Conservation (phyloP, 2,113 vertebrate genomes). For the Emydocephalus ijimae region DNA sequence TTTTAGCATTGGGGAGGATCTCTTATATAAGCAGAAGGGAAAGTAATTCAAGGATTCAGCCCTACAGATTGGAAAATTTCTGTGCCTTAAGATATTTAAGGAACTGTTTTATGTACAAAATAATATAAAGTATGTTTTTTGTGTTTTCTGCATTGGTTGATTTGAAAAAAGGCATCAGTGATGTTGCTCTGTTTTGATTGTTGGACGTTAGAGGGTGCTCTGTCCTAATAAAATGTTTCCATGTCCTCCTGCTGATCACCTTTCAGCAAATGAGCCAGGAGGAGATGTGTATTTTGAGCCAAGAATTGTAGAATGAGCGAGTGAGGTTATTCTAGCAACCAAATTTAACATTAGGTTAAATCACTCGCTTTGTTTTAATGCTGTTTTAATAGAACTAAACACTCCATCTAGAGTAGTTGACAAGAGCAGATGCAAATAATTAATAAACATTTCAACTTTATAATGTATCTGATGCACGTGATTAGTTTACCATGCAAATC, state of each 20-base stretch:
- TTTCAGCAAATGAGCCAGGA: slow-evolving; percentile 28
- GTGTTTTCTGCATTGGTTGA: not conserved
- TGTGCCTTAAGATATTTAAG: not conserved
- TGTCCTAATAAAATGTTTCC: slow-evolving; percentile 8
- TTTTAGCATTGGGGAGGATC: no score
- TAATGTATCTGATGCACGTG: not conserved
- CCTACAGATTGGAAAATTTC: not conserved
- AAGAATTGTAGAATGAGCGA: not conserved
- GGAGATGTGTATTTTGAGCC: not conserved
- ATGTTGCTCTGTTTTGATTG: not conserved
- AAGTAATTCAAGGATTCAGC: not conserved
- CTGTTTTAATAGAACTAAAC: not conserved
- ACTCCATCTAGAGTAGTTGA: not conserved
- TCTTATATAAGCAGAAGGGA: not conserved
- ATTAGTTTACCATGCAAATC: not conserved
- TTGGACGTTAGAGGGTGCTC: slow-evolving; percentile 60
- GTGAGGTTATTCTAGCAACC: not conserved
- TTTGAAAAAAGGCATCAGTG: not conserved
- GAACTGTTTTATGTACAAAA: not conserved
- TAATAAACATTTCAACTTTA: not conserved
- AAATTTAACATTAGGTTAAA: not conserved
- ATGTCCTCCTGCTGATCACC: slow-evolving; percentile 25
- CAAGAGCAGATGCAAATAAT: not conserved
- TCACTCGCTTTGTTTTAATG: not conserved
- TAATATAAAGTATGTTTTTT: not conserved